A percentile compares a stretch with the other conserved stretches of the same genome.
Conservation (phyloP, 2,113 vertebrate species). For the Columbina picui region DNA sequence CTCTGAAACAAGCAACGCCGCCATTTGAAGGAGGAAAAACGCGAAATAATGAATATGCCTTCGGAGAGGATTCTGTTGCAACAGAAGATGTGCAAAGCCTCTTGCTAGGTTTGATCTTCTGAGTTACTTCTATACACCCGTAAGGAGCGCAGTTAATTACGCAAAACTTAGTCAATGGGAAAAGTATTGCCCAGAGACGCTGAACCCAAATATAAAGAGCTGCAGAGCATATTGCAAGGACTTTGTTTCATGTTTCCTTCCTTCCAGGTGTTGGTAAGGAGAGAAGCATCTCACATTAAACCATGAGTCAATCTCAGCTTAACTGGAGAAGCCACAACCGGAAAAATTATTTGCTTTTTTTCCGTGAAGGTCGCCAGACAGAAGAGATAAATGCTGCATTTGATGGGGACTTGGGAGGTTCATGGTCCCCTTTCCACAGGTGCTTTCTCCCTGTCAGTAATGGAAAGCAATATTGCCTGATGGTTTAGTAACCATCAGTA, state of each 20-base stretch:
- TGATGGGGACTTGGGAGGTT: not conserved
- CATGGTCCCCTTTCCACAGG: accelerated
- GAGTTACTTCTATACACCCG: not conserved
- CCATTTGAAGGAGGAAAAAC: conserved; percentile 16
- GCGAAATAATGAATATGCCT: conserved; percentile 20
- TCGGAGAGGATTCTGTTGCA: not conserved
- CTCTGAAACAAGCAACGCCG: conserved; percentile 10
- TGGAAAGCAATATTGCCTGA: not conserved
- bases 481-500: not conserved
- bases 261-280: not conserved
- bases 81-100: not conserved
- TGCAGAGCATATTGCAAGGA: not conserved
- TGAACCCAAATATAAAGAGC: not conserved
- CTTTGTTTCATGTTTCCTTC: not conserved
- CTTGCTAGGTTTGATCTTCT: not conserved
- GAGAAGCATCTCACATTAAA: not conserved
- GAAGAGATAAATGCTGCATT: accelerated
- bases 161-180: not conserved
- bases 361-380: not conserved
- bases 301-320: not conserved
- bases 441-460: not conserved
- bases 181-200: not conserved
- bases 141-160: not conserved
- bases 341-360: not conserved
- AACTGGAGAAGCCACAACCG: not conserved